These are phyloP conservation scores for Calyptomena viridis DNA, from an alignment of 2,113 vertebrate species.

Conservation along the genomic window DNA sequence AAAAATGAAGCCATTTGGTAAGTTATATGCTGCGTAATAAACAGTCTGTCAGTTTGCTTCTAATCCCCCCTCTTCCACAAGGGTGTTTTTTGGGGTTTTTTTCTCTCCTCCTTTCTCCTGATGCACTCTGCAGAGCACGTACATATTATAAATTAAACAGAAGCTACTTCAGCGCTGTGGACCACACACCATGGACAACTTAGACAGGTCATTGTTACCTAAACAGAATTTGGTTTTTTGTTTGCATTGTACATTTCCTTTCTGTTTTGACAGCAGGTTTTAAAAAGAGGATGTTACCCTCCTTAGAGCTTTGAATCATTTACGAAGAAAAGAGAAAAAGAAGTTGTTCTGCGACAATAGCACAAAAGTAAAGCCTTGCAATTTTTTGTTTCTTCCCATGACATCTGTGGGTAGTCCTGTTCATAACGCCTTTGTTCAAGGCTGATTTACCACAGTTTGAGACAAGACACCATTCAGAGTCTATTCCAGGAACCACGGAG, in stretches of 20 bases:
- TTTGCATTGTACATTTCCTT: constrained; percentile 51
- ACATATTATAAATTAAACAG: constrained; percentile 22
- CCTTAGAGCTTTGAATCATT: constrained; percentile 14
- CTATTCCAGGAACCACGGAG: constrained; percentile 47
- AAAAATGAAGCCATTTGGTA: constrained; percentile 71
- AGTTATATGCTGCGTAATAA: constrained; percentile 61
- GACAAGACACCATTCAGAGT: constrained; percentile 39
- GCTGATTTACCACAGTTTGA: background rate
- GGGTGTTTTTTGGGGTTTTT: accelerated
- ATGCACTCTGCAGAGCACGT: background rate
- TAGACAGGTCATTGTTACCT: constrained; percentile 57
- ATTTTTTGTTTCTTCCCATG: constrained; percentile 40
- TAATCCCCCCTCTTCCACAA: constrained; percentile 52
- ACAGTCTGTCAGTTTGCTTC: constrained; percentile 71
- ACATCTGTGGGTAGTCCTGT: constrained; percentile 41
- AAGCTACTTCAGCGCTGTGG: constrained; percentile 35
- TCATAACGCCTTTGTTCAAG: background rate
- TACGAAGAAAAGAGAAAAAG: constrained; percentile 3
- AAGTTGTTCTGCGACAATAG: background rate
- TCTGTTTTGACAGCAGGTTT: constrained; percentile 55
- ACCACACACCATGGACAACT: constrained; percentile 59
- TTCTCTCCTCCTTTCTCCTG: background rate
- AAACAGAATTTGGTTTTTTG: constrained; percentile 36
- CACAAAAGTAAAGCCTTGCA: constrained; percentile 3
- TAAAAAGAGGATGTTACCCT: constrained; percentile 31